Evolutionary conservation across 1,140 invertebrate genomes (phyloP), one percentile per base, ranked within the genome.

Genomic region (Lasaia peninsularis): DNA sequence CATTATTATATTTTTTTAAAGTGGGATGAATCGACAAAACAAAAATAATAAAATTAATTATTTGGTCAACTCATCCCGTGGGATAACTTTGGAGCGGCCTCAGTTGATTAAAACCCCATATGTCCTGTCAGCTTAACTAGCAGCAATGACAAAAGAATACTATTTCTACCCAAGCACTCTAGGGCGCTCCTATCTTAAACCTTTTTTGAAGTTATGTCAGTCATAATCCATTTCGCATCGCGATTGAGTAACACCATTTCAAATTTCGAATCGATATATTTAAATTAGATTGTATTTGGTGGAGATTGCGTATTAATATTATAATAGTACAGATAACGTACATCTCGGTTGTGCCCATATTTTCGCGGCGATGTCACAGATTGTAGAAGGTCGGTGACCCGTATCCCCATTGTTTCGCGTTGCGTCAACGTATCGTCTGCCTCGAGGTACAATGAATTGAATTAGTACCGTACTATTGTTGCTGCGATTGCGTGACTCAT

Each of bases 341-440:
- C 61, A 72, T 63, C 69, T 37, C 16, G 12, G 69, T 64, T 86
- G 79, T 83, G 78, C 79, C 79, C 80, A 84, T 86, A 87, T 86
- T 87, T 87, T 87, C 80, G 77, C 76, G 69, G 73, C 80, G 75
- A 80, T 86, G 82, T 88, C 85, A 88, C 80, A 83, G 77, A 79
- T 84, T 75, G 74, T 71, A 62, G 80, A 83, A 88, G 82, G 85
- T 88, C 82, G 71, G 62, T 80, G 85, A 88, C 83, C 85, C 72
- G 67, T 79, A 82, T 79, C 71, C 72, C 79, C 75, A 88, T 88
- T 88, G 85, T 88, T 79, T 80, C 74, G 73, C 71, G 74, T 88
- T 88, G 85, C 85, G 81, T 88, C 82, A 88, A 78, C 75, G 71
- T 74, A 85, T 80, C 85, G 76, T 88, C 85, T 86, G 82, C 82